Base-by-base conservation (phyloP, 2,113 vertebrate species). In the Alethe castanea region DNA sequence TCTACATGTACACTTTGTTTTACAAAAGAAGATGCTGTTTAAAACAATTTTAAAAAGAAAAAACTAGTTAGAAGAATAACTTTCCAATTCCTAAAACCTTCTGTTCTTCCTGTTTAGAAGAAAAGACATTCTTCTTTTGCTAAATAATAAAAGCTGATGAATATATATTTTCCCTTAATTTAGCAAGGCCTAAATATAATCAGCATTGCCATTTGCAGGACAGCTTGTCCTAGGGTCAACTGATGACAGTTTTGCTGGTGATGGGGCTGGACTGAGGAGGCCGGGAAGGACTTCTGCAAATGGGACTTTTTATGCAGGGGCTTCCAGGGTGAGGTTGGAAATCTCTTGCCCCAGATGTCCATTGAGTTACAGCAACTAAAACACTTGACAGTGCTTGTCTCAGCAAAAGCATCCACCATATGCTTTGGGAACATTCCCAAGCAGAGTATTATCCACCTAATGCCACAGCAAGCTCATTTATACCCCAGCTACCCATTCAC, bases 371-470 rank as follows among this genome's bases (percentile, higher is more conserved):
- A 81, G 81, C 47, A 62, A 59, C 64, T 66, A 26, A 81, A 91
- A 78, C 38, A 62, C 69, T 84, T 78, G 81, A 81, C 47, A 47
- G 47, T 42, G 72, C 72, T 91, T 85, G 73, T 74, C 69, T 96
- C 87, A 47, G 77, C 47, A 74, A 78, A 29, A 71, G 35, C 35
- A 52, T 54, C 28, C 26, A 67, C 92, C 84, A 87, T 90, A 90
- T 79, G 78, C 78, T 91, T 91, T 91, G 90, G 70, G 81, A 91
- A 71, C 31, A 13, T 87, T 91, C 87, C 87, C 24, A 28, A 85
- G 48, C 33, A 81, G 90, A 92, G 42, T 81, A 56, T 87, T 81
- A 67, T 64, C 57, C 52, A 78, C n/a, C 65, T 57, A 54, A 54
- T 4, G 3, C 81, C 47, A 35, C 6, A 8, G 56, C 5, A 25